A percentile compares a stretch with the other conserved stretches of the same genome.
Conservation (phyloP, 2,888 invertebrate genomes). For the Drosophila barbarae region DNA sequence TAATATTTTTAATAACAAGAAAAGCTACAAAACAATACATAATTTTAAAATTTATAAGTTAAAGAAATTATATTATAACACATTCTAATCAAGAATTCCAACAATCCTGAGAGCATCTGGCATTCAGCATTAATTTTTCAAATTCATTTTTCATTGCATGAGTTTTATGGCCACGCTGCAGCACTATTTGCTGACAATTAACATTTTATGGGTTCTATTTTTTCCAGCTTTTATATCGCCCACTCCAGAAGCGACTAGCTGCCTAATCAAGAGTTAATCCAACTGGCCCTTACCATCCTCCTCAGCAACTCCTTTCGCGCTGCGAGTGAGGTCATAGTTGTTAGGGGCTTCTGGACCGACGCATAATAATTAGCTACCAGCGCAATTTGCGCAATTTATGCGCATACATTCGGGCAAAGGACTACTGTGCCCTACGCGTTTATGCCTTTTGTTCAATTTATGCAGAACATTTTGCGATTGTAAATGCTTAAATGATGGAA, state of each 20-base stretch:
- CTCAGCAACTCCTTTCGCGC: background rate
- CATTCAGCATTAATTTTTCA: background rate
- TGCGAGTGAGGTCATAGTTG: constrained; percentile 29
- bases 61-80: background rate
- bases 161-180: constrained; percentile 35
- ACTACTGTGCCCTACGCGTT: constrained; percentile 23
- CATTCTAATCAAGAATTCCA: background rate
- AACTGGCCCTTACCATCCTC: background rate
- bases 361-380: constrained; percentile 51
- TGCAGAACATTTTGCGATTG: constrained; percentile 44
- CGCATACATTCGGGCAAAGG: constrained; percentile 55
- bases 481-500: constrained; percentile 36
- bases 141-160: constrained; percentile 25
- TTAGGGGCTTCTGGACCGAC: constrained; percentile 19
- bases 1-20: too few relatives aligned
- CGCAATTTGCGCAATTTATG: constrained; percentile 56
- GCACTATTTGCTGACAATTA: constrained; percentile 43
- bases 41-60: too few relatives aligned
- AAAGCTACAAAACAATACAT: too few relatives aligned
- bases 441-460: constrained; percentile 36
- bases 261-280: constrained; percentile 37
- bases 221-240: constrained; percentile 40
- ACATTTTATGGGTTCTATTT: constrained; percentile 45
- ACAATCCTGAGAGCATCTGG: background rate
- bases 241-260: constrained; percentile 25